Evolutionary conservation across 2,888 invertebrate species (phyloP), one percentile per base, ranked within the genome.

Genomic region (Hydraecia micacea): DNA sequence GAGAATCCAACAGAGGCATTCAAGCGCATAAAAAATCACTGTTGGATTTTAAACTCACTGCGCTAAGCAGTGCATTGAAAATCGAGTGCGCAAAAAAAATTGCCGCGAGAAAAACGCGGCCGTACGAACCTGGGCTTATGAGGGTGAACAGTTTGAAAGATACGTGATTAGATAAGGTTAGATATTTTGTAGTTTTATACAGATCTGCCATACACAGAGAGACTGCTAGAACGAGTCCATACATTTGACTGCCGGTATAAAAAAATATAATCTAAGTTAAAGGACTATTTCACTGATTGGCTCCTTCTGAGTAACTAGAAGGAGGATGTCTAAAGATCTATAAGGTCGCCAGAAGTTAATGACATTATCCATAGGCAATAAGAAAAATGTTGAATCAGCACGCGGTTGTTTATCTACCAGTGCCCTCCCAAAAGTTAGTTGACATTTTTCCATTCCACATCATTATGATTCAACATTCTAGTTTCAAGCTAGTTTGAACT

Each of bases 131-230:
- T 52, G 25, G 55, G 55, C 11, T 55, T 52, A 52, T 52, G 21
- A 55, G 4, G 36, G 15, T 60, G 21, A 62, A 28, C 25, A 25
- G 21, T 75, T 49, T 36, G 21, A 49, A 49, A 39, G 39, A 75
- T 28, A 46, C 5, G 18, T n/a, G 32, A 36, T 80, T 52, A 65
- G 15, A 21, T 80, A 63, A 25, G 80, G 25, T 28, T 81, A 63
- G 1, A 49, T 60, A 46, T 80, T 67, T 36, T 46, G 36, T 49
- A 83, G 36, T 18, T 81, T 60, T 42, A 36, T 79, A 60, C 49
- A 75, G 67, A 80, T 75, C 79, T 80, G 62, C 67, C 58, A 52
- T 81, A 63, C 15, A 70, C 49, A 71, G 32, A 36, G 28, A 52
- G 28, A 58, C 36, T 36, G 62, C 6, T 80, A 25, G 15, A 46